phyloP scores from a whole-genome alignment of 2,888 invertebrate genomes.

The Choreutis nemorana region DNA sequence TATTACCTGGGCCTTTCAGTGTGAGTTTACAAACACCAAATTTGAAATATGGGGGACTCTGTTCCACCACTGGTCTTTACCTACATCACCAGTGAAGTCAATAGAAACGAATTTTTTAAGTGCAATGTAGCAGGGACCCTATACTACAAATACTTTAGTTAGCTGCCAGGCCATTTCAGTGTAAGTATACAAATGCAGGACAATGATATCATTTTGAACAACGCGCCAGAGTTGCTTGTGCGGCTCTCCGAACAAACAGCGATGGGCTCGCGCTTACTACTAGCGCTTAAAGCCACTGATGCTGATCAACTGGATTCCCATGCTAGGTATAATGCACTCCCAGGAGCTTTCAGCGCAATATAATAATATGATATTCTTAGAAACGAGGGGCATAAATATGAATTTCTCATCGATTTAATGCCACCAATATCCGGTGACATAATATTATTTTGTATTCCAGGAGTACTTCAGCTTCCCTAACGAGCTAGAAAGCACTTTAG shows the following conservation, averaged over 20 bases:
- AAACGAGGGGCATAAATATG: too few relatives aligned
- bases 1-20: constrained; percentile 79
- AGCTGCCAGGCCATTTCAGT: too few relatives aligned
- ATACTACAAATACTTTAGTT: neutral
- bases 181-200: too few relatives aligned
- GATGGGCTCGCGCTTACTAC: constrained; percentile 75
- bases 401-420: too few relatives aligned
- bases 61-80: neutral
- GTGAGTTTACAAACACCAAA: constrained; percentile 37
- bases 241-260: constrained; percentile 86
- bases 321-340: constrained; percentile 82
- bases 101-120: too few relatives aligned
- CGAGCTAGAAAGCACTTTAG: constrained; percentile 84
- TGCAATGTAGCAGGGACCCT: neutral
- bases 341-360: constrained; percentile 80
- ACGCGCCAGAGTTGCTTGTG: constrained; percentile 82
- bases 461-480: constrained; percentile 86
- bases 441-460: constrained; percentile 48
- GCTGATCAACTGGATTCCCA: constrained; percentile 89
- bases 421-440: too few relatives aligned
- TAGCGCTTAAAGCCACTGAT: constrained; percentile 80
- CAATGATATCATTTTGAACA: too few relatives aligned
- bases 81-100: too few relatives aligned
- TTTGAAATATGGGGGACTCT: neutral
- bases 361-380: too few relatives aligned